A percentile compares a stretch with the other conserved stretches of the same genome.
Evolutionary conservation across 1,140 invertebrate genomes (phyloP).

Genomic region (Piezodorus guildinii): DNA sequence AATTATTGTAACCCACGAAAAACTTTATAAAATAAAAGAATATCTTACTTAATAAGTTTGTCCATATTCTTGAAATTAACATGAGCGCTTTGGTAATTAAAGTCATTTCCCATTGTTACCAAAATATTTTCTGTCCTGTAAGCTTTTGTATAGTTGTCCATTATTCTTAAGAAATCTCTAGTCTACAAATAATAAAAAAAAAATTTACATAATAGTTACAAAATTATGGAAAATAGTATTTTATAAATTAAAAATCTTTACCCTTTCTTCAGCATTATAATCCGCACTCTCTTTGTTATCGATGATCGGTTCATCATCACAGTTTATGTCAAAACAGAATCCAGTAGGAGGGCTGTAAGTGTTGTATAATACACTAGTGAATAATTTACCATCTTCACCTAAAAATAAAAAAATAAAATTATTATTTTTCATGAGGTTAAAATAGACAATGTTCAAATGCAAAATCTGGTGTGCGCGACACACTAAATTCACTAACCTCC

Average conservation of each 20-base stretch:
- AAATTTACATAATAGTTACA: no score
- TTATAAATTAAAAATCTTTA: constrained; percentile 32
- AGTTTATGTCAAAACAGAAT: constrained; percentile 81
- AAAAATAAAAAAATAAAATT: background rate
- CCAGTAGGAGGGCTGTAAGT: constrained; percentile 70
- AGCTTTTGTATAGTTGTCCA: constrained; percentile 28
- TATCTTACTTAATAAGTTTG: constrained; percentile 45
- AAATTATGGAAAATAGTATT: no score
- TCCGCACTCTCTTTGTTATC: constrained; percentile 57
- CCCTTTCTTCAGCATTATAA: constrained; percentile 57
- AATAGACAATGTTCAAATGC: no score
- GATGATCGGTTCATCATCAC: constrained; percentile 68
- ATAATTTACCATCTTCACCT: constrained; percentile 40
- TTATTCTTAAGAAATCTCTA: constrained; percentile 21
- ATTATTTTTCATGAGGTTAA: no score
- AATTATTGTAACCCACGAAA: no score
- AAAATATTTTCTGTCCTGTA: constrained; percentile 44
- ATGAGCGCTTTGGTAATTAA: constrained; percentile 50
- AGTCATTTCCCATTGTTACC: constrained; percentile 58
- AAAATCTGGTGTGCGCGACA: no score
- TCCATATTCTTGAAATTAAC: constrained; percentile 54
- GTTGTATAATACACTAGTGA: constrained; percentile 62
- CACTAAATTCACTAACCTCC: no score
- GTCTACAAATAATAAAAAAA: constrained; percentile 22
- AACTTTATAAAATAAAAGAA: background rate